Conservation (phyloP, 2,113 vertebrate species). For the Scytalopus superciliaris region DNA sequence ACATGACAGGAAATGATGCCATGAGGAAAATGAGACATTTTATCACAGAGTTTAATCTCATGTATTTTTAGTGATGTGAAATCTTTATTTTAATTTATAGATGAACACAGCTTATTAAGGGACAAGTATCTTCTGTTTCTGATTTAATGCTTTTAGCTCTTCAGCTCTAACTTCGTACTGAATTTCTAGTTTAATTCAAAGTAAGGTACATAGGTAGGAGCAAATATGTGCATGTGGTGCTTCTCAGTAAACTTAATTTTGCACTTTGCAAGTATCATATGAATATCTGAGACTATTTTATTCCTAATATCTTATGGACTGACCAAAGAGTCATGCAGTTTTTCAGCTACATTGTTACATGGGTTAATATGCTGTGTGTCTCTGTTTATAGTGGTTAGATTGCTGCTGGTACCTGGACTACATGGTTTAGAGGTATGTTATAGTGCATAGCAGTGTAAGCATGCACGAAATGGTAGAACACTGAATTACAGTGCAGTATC, state of each 20-base stretch:
- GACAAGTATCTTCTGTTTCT: background rate
- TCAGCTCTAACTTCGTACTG: background rate
- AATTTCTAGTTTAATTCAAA: background rate
- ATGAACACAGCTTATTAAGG: background rate
- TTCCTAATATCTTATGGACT: background rate
- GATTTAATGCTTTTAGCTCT: background rate
- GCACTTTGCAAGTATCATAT: background rate
- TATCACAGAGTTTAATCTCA: background rate
- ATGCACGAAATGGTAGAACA: background rate
- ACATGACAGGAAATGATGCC: rapidly evolving
- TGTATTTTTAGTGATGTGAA: background rate
- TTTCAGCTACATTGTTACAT: background rate
- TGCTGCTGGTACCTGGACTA: background rate
- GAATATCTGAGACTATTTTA: background rate
- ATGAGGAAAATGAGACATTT: background rate
- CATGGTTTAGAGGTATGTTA: background rate
- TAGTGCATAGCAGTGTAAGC: background rate
- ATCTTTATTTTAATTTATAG: background rate
- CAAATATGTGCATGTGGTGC: rapidly evolving
- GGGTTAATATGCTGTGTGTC: background rate
- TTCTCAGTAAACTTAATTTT: background rate
- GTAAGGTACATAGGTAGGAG: background rate
- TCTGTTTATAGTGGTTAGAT: background rate
- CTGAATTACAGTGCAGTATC: background rate
- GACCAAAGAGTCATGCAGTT: background rate